Base-by-base conservation (phyloP, 92 coral and sea anemone species). In the Epizoanthus ramosus region DNA sequence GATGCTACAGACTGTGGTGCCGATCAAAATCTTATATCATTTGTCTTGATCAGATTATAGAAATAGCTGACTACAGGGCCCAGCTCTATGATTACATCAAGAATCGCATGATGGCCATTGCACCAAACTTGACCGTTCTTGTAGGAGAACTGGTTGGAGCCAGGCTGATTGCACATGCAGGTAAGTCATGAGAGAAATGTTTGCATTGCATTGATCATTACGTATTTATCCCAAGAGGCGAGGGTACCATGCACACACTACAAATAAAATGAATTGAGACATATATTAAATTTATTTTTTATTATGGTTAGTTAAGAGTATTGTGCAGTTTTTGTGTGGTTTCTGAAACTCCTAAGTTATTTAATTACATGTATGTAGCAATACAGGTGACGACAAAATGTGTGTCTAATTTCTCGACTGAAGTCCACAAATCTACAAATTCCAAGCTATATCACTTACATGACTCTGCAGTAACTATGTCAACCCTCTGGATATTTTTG, bases 101-200 rank as follows among this genome's bases (percentile, higher is more conserved):
- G 88, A 96, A 96, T 66, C 94, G 99, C 13, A 96, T 96, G 99
- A 73, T 91, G 25, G 99, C 99, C 19, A 96, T 96, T 92, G 99
- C 99, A 19, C 99, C 99, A 56, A 96, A 96, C 76, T 84, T 96
- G 85, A 96, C 99, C 6, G 83, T 94, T 33, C 87, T 96, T n/a
- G 97, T 96, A 10, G 99, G 99, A 3, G 99, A 96, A 71, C 87
- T 96, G 18, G 99, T 96, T 60, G 99, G 99, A 14, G 99, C 99
- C n/a, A 75, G 99, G 19, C 93, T 96, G 15, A 96, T 96, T 39
- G 94, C 99, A 3, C 99, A 96, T 92, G 99, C 99, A 86, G 98
- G 98, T 95, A 35, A n/a, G 59, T n/a, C 45, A n/a, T 68, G n/a
- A 1, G 35, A 47, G n/a, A 31, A 68, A 68, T 14, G n/a, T 39